Conservation (phyloP, 2,888 invertebrate genomes). For the Merodon equestris region DNA sequence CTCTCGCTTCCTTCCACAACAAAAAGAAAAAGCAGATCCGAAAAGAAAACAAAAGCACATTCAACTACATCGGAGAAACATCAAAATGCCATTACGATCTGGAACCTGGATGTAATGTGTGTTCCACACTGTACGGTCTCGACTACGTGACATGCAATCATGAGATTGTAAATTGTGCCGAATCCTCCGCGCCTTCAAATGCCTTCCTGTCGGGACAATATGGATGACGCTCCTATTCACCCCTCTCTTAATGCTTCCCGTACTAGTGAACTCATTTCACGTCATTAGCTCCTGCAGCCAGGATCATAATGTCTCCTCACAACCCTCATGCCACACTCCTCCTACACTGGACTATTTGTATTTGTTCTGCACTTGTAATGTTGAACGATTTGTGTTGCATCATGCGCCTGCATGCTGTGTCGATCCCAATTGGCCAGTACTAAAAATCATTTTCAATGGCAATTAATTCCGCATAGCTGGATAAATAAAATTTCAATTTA, state of each 20-base stretch:
- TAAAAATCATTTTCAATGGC: constrained; percentile 50
- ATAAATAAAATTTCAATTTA: constrained; percentile 61
- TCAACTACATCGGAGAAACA: constrained; percentile 45
- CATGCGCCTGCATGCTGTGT: constrained; percentile 12
- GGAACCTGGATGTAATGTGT: constrained; percentile 50
- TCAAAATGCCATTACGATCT: constrained; percentile 61
- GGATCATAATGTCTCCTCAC: neutral
- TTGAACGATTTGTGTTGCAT: too few species aligned
- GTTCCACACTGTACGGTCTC: constrained; percentile 44
- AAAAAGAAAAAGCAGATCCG: too few species aligned
- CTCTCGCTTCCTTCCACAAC: too few species aligned
- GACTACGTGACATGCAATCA: constrained; percentile 65
- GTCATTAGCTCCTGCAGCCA: constrained; percentile 52
- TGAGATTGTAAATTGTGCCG: constrained; percentile 45
- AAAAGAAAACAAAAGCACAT: constrained; percentile 12
- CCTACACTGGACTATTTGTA: too few species aligned
- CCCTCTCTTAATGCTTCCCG: constrained; percentile 10
- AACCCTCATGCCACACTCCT: too few species aligned
- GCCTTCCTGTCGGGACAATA: too few species aligned
- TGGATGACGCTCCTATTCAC: too few species aligned
- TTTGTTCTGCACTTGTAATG: too few species aligned
- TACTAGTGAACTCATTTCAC: constrained; percentile 38
- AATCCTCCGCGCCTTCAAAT: too few species aligned
- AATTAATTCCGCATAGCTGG: constrained; percentile 62
- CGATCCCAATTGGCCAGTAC: constrained; percentile 25